A percentile compares a stretch with the other conserved stretches of the same genome.
Conservation (phyloP, 2,797 vertebrate genomes). For the Megaceryle alcyon region DNA sequence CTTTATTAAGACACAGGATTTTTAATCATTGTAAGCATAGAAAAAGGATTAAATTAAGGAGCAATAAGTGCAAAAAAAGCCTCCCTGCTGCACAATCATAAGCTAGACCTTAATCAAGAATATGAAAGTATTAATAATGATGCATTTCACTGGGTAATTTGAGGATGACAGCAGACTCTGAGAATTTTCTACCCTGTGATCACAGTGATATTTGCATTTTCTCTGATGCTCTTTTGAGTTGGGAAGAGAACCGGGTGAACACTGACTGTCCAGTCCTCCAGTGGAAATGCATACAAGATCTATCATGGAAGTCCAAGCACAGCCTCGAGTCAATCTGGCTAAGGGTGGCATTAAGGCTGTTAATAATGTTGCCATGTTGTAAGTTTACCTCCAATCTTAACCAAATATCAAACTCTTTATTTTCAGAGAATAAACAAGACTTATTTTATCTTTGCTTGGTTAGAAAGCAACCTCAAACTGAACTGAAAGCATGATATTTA, state of each 20-base stretch:
- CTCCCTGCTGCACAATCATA: background rate
- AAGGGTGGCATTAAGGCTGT: background rate
- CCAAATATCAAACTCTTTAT: background rate
- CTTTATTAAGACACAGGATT: background rate
- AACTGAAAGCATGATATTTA: background rate
- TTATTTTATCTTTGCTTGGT: background rate
- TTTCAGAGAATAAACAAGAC: background rate
- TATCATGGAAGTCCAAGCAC: background rate
- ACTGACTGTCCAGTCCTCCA: background rate
- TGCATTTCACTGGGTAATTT: background rate
- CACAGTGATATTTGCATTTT: background rate
- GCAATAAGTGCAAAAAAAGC: background rate
- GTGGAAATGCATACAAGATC: background rate
- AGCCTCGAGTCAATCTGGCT: background rate
- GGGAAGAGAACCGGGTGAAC: background rate
- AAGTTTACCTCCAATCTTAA: background rate
- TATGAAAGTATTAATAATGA: background rate
- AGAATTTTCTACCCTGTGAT: background rate
- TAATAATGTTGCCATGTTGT: background rate
- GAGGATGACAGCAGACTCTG: background rate
- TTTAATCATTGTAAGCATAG: background rate
- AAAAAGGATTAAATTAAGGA: background rate
- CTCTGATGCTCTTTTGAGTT: background rate
- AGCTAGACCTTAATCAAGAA: background rate
- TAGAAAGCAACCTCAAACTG: background rate